Base-by-base conservation (phyloP, 2,113 vertebrate genomes). In the Ageneiosus marmoratus region DNA sequence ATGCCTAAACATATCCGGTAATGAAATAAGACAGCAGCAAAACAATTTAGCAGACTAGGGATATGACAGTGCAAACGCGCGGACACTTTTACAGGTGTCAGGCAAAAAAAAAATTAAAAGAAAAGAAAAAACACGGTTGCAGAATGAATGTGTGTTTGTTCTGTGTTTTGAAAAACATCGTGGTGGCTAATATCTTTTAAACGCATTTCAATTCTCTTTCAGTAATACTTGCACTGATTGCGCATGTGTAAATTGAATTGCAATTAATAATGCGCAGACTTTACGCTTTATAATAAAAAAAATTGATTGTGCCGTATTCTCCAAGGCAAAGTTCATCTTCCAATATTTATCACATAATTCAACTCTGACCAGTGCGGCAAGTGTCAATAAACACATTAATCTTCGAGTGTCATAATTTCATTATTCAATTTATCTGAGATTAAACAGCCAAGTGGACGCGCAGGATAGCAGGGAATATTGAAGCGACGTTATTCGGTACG, bases 311-410 rank as follows among this genome's bases (percentile, higher is more conserved):
- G 16, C 37, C 60, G n/a, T 55, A 50, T 41, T 76, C 75, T 55
- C 29, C 72, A 27, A 46, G 60, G 58, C 82, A 56, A 73, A 70
- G 67, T 70, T 72, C 79, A 80, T 77, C 44, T 58, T 77, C 37
- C 80, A 81, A 83, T 79, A 80, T 84, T 86, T 85, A 84, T 85
- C 60, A 62, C 55, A 72, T 81, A 58, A 62, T 75, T 51, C 65
- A 84, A 69, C 46, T 4, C 29, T 60, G 44, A 18, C 44, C 29
- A 48, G 24, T 44, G 7, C 63, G 53, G 22, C 18, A 63, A 50
- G 50, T 78, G 50, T 79, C 79, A 79, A 77, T 84, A 81, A 74
- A 81, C 82, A 48, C 79, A 50, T 78, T 87, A 29, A 82, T 87
- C 75, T 79, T 32, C 11, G 29, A 51, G 50, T 73, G 75, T 22